These are phyloP conservation scores for Puma concolor DNA, from an alignment of 2,113 vertebrate genomes.

Conservation along the genomic window DNA sequence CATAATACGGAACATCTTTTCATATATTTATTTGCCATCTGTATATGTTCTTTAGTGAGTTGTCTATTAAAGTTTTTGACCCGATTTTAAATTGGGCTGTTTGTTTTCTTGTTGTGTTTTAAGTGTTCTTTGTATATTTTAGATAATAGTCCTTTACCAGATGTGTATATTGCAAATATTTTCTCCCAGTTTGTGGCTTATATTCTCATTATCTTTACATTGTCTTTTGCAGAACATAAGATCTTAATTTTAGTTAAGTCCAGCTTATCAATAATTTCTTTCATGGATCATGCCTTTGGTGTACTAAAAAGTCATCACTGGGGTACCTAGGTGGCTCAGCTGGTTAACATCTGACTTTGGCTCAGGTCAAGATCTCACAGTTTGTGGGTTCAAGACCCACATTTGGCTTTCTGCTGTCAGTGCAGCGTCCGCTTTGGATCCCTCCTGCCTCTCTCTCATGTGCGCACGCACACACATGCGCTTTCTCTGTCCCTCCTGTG, in stretches of 20 bases:
- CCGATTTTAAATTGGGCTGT: not conserved
- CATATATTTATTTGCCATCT: not conserved
- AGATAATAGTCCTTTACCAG: not conserved
- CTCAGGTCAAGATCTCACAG: no score
- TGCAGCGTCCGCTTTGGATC: no score
- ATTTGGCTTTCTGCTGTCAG: no score
- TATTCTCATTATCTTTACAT: not conserved
- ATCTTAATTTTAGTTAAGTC: not conserved
- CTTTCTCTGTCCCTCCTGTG: no score
- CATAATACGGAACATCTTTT: not conserved
- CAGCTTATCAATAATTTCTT: not conserved
- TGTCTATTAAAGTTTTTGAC: not conserved
- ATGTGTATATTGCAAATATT: not conserved
- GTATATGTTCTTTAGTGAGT: not conserved
- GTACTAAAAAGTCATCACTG: no score
- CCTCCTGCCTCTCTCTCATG: no score
- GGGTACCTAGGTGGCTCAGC: no score
- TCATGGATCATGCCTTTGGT: not conserved
- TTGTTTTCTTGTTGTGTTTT: not conserved
- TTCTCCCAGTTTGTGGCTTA: not conserved
- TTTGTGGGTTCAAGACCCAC: no score
- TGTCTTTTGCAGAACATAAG: not conserved
- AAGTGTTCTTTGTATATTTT: conserved; percentile 5
- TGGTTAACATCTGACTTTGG: no score
- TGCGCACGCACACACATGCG: no score